Base-by-base conservation (phyloP, 1,140 invertebrate genomes). In the Sitodiplosis mosellana region DNA sequence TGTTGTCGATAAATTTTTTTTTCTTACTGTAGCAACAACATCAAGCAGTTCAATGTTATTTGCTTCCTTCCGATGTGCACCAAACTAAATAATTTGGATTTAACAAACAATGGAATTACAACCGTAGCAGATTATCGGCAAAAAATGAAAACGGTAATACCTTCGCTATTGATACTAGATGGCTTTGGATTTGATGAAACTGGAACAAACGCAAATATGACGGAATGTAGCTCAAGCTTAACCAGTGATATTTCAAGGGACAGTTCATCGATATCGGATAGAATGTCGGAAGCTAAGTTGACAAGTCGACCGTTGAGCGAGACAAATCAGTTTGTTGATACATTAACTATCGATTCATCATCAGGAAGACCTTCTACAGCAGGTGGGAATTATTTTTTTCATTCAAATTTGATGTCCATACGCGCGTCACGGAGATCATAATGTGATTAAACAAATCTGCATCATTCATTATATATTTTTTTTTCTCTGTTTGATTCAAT, bases 11-110 rank as follows among this genome's bases (percentile, higher is more conserved):
- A 5, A 6, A 4, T 5, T 15, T 15, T 18, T 40, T 40, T 18
- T 40, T n/a, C 6, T 40, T 12, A 40, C 5, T 12, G n/a, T 18
- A 43, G 41, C 46, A 71, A 71, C 56, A 57, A 57, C 14, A 61
- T 71, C 19, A 60, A 58, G 38, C 59, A 68, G 41, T 51, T 69
- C 34, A 55, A 55, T 2, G 50, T 61, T 22, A 53, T 70, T 20
- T 59, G 58, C 22, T 64, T 72, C 48, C 49, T 72, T n/a, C 60
- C 56, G 0, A 46, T 70, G 33, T 71, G 69, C 45, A 53, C 58
- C 0, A 53, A 61, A 45, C 53, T 72, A 22, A 51, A 55, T 40
- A 58, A 67, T 49, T 52, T 72, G 5, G 59, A 63, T 41, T 49
- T 71, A 1, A 57, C 55, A 37, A 66, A 61, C 2, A 69, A 69